A percentile compares a stretch with the other conserved stretches of the same genome.
phyloP scores from a whole-genome alignment of 2,113 vertebrate species.

The Stegostoma tigrinum region DNA sequence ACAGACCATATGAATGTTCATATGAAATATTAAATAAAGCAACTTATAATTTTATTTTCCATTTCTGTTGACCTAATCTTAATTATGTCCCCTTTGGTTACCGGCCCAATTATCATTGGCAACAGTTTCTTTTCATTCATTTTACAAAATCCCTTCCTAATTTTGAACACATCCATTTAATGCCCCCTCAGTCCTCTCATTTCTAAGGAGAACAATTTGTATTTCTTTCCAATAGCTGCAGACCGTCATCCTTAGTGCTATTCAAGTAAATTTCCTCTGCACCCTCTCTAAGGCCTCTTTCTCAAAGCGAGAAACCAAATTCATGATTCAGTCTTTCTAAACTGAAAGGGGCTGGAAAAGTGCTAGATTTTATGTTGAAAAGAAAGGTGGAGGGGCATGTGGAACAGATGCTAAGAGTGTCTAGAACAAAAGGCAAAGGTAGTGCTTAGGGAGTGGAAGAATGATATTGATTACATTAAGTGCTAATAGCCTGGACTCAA shows the following conservation, averaged over 20 bases:
- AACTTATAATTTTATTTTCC: not conserved
- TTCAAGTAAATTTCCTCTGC: not conserved
- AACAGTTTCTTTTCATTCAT: not conserved
- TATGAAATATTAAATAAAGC: not conserved
- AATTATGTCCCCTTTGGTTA: not conserved
- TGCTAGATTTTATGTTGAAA: too few species aligned
- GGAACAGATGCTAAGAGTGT: too few species aligned
- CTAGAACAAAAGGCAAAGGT: too few species aligned
- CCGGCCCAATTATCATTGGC: not conserved
- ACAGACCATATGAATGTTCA: not conserved
- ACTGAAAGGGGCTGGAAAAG: too few species aligned
- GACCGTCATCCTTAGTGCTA: not conserved
- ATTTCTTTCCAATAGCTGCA: not conserved
- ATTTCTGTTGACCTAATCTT: too few species aligned
- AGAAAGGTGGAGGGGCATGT: too few species aligned
- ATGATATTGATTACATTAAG: too few species aligned
- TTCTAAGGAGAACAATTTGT: not conserved
- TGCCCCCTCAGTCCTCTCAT: not conserved
- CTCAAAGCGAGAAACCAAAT: too few species aligned
- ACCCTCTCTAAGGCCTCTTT: not conserved
- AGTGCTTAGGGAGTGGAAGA: too few species aligned
- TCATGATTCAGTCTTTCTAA: too few species aligned
- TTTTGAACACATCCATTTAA: not conserved
- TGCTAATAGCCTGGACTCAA: too few species aligned
- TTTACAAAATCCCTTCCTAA: not conserved